A percentile compares a stretch with the other conserved stretches of the same genome.
Conservation (phyloP, 2,113 vertebrate species). For the Colius striatus region DNA sequence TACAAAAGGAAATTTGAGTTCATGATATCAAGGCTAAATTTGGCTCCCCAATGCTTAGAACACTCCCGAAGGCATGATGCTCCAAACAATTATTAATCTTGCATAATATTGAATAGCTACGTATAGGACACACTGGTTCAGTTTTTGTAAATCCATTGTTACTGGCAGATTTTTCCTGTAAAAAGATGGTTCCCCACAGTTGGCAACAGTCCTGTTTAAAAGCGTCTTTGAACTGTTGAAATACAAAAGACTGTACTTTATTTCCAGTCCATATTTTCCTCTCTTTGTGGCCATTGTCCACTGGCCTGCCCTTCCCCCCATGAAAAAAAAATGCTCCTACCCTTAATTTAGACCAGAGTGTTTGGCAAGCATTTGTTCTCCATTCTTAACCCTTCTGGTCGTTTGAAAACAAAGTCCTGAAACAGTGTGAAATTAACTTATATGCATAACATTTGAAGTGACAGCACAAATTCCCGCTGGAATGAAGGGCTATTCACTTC, state of each 20-base stretch:
- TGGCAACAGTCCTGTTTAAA: conserved; percentile 25
- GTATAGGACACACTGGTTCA: neutral
- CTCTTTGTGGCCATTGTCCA: neutral
- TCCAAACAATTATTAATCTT: conserved; percentile 51
- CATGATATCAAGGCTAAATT: conserved; percentile 49
- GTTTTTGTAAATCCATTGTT: conserved; percentile 10
- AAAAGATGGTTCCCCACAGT: conserved; percentile 18
- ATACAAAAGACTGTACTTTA: conserved; percentile 9
- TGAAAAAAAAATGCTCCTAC: neutral
- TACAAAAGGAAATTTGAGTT: conserved; percentile 58
- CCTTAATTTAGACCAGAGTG: neutral
- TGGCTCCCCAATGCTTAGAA: conserved; percentile 1
- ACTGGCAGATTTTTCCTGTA: conserved; percentile 25
- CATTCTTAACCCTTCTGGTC: conserved; percentile 24
- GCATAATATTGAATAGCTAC: neutral
- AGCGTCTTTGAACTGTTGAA: conserved; percentile 8
- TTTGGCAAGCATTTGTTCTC: conserved; percentile 29
- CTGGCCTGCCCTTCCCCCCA: neutral
- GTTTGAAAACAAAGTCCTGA: conserved; percentile 49
- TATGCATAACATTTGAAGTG: conserved; percentile 61
- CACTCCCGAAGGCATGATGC: conserved; percentile 20
- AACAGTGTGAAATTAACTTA: conserved; percentile 66
- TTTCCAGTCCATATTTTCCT: neutral
- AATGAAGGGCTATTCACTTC: conserved; percentile 66
- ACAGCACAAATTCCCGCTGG: conserved; percentile 6